Evolutionary conservation across 2,113 vertebrate genomes (phyloP).

Genomic region (Lophochroa leadbeateri): DNA sequence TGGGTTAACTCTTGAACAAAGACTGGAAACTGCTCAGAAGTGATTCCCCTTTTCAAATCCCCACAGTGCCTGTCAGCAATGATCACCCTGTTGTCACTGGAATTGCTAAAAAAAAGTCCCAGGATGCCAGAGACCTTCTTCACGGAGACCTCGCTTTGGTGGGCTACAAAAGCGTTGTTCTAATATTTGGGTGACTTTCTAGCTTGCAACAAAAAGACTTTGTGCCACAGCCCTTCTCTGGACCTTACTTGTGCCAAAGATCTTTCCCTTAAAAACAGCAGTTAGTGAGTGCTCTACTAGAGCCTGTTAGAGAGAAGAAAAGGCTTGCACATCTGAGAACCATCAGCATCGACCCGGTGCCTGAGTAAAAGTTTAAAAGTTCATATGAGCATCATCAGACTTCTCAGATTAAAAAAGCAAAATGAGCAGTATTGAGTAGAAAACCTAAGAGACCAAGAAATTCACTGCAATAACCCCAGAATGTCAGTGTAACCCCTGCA

Average conservation of each 20-base stretch:
- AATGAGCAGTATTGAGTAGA: background rate
- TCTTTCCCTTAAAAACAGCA: background rate
- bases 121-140: background rate
- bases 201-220: background rate
- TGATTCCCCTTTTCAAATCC: background rate
- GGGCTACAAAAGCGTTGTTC: background rate
- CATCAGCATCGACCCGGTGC: background rate
- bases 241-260: background rate
- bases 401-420: background rate
- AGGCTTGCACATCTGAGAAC: background rate
- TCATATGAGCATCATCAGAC: background rate
- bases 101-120: background rate
- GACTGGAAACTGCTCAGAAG: background rate
- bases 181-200: background rate
- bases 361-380: background rate
- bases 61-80: accelerated
- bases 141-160: background rate
- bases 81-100: background rate
- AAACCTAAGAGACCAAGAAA: background rate
- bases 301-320: background rate
- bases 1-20: background rate
- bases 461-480: background rate
- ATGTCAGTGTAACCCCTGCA: background rate
- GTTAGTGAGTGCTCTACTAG: background rate
- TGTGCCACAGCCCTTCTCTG: background rate